Evolutionary conservation across 2,797 vertebrate species (phyloP).

Genomic region (Pangasius larnaudii): DNA sequence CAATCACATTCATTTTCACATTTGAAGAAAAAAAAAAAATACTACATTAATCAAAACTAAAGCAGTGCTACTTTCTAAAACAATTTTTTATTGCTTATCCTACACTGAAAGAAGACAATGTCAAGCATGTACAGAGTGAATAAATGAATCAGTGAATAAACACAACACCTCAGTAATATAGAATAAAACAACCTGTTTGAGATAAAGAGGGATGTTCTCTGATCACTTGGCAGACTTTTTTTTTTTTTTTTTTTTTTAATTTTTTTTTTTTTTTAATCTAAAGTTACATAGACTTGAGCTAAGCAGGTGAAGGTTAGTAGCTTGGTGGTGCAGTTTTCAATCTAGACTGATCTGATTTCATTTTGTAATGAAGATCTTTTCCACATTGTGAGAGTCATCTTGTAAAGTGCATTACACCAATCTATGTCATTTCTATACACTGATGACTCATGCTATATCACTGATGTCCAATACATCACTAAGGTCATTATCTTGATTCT

Average conservation of each 20-base stretch:
- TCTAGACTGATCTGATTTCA: too few species aligned
- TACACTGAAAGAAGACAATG: background rate
- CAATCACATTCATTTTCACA: background rate
- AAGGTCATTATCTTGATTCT: conserved; percentile 35
- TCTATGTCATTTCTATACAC: background rate
- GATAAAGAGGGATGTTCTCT: background rate
- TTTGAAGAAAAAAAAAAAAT: background rate
- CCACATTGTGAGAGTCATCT: background rate
- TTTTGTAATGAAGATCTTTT: background rate
- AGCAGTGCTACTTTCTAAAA: background rate
- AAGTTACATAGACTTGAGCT: background rate
- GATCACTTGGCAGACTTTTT: background rate
- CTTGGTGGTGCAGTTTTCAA: background rate
- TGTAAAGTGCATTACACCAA: too few species aligned
- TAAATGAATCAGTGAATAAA: background rate
- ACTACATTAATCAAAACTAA: background rate
- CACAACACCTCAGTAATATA: background rate
- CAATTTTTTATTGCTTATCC: background rate
- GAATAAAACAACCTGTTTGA: background rate
- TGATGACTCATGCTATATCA: too few species aligned
- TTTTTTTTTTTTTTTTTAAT: too few species aligned
- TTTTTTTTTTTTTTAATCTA: background rate
- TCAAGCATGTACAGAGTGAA: background rate
- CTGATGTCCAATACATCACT: conserved; percentile 39
- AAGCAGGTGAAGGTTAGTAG: background rate